Conservation (phyloP, 23 tunicate species). For the Halocynthia roretzi region DNA sequence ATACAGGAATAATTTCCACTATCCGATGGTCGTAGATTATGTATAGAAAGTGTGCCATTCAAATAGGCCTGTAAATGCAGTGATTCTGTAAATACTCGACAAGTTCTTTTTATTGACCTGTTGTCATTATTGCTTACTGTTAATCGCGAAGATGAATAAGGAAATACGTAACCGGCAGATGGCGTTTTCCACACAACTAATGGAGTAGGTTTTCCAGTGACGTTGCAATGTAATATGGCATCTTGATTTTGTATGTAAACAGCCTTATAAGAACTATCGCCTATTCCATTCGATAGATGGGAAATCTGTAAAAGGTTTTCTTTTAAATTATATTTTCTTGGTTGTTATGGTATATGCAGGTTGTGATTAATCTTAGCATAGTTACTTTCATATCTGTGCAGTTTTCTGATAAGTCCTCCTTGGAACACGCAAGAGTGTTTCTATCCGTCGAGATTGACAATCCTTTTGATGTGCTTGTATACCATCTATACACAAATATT, state of each 20-base stretch:
- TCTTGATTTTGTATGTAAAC: constrained; percentile 22
- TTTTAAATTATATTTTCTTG: no score
- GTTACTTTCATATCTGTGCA: no score
- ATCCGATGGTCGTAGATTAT: constrained; percentile 29
- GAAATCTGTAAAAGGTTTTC: no score
- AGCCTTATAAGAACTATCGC: not conserved
- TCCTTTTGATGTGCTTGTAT: constrained; percentile 38
- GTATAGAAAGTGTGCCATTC: constrained; percentile 51
- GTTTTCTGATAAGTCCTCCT: no score
- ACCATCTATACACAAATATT: constrained; percentile 23
- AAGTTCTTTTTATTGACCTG: no score
- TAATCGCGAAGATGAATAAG: constrained; percentile 29
- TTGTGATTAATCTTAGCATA: no score
- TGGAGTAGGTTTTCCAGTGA: constrained; percentile 32
- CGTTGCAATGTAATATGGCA: constrained; percentile 43
- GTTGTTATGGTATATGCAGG: no score
- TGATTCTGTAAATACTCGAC: no score
- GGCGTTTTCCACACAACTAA: constrained; percentile 54
- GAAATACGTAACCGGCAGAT: constrained; percentile 36
- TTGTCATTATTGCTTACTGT: constrained; percentile 4
- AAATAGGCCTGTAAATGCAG: constrained; percentile 21
- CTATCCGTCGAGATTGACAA: constrained; percentile 8
- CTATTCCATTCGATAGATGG: no score
- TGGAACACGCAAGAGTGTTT: not conserved
- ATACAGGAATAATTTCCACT: constrained; percentile 52